These are phyloP conservation scores for Romanogobio albipinnatus DNA, from an alignment of 2,113 vertebrate species.

Conservation along the genomic window DNA sequence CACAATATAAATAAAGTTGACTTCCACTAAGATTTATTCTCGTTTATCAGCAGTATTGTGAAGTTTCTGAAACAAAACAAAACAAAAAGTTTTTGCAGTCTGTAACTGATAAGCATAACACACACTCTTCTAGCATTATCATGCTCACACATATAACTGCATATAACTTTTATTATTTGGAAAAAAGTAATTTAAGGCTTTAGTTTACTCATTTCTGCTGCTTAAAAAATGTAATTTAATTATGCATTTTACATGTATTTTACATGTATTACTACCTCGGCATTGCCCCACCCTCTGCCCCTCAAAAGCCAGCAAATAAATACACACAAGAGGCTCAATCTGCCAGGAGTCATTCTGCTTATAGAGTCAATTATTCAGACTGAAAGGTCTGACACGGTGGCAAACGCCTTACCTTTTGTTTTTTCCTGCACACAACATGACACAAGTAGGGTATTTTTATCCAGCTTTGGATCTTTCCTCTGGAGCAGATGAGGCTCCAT, in stretches of 20 bases:
- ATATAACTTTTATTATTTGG: not conserved
- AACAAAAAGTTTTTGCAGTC: not conserved
- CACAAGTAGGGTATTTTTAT: constrained; percentile 53
- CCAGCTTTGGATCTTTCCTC: constrained; percentile 41
- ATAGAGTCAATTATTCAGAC: constrained; percentile 37
- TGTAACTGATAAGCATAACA: not conserved
- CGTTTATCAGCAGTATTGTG: not conserved
- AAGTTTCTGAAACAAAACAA: not conserved
- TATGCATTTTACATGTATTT: not conserved
- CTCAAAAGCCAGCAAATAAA: not conserved
- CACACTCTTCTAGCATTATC: not conserved
- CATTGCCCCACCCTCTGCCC: not conserved
- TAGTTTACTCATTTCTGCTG: not conserved
- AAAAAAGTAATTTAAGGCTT: not conserved
- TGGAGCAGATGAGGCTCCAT: constrained; percentile 48
- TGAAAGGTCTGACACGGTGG: constrained; percentile 25
- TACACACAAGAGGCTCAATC: not conserved
- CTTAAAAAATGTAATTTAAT: not conserved
- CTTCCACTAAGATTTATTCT: not conserved
- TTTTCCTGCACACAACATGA: constrained; percentile 43
- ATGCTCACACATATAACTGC: not conserved
- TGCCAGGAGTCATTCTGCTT: not conserved
- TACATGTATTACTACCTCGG: not conserved
- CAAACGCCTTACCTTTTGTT: constrained; percentile 48
- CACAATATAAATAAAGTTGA: no score